Conservation (phyloP, 1,140 invertebrate species). For the Gonatopus flavifemur region DNA sequence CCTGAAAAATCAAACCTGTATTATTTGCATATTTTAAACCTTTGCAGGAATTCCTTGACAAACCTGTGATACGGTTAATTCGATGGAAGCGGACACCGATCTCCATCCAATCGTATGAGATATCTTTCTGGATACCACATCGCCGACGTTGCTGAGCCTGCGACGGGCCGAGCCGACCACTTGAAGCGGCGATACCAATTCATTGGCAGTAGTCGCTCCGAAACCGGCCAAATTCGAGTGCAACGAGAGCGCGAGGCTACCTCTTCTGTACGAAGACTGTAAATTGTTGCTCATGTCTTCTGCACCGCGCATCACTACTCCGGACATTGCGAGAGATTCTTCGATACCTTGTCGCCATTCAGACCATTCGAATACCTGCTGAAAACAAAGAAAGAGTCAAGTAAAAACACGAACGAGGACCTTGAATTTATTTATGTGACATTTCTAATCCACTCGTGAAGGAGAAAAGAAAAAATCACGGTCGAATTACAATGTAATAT, state of each 20-base stretch:
- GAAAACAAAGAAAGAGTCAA: too few species aligned
- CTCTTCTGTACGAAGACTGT: slow-evolving; percentile 27
- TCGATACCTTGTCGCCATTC: slow-evolving; percentile 14
- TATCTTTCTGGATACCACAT: slow-evolving; percentile 69
- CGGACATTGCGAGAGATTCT: slow-evolving; percentile 16
- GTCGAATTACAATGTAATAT: too few species aligned
- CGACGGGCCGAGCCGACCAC: slow-evolving; percentile 55
- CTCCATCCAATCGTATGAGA: slow-evolving; percentile 73
- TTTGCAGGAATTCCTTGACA: not conserved
- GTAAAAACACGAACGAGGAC: too few species aligned
- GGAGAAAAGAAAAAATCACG: too few species aligned
- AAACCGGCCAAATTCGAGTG: slow-evolving; percentile 40
- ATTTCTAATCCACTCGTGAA: too few species aligned
- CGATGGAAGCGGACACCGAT: slow-evolving; percentile 56
- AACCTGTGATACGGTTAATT: slow-evolving; percentile 61
- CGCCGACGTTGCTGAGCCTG: slow-evolving; percentile 71
- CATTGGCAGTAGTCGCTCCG: slow-evolving; percentile 2
- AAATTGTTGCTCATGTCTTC: slow-evolving; percentile 12
- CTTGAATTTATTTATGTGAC: too few species aligned
- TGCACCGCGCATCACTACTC: slow-evolving; percentile 6
- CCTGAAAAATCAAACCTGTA: slow-evolving; percentile 44
- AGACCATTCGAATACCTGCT: slow-evolving; percentile 11
- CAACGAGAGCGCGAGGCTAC: slow-evolving; percentile 38
- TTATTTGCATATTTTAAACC: not conserved
- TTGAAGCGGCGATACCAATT: slow-evolving; percentile 24